Evolutionary conservation across 2,797 vertebrate genomes (phyloP).

Genomic region (Sebastes umbrosus): DNA sequence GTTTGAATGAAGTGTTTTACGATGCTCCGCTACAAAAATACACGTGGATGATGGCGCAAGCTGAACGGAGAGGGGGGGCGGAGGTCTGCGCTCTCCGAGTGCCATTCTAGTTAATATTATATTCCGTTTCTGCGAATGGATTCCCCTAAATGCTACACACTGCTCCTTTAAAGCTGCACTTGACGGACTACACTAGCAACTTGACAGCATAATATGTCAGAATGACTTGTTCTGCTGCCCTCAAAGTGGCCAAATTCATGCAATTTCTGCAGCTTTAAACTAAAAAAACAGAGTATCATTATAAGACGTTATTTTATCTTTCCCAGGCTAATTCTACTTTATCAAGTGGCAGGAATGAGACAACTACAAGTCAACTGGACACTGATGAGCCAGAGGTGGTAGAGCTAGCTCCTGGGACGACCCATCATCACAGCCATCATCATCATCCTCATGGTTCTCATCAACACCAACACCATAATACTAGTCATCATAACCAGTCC

Average conservation of each 20-base stretch:
- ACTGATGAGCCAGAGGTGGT: background rate
- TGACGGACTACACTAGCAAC: background rate
- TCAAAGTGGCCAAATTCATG: background rate
- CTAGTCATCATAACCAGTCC: background rate
- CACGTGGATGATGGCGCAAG: too few species aligned
- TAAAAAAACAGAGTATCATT: background rate
- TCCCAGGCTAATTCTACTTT: constrained; percentile 49
- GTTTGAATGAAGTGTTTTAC: too few species aligned
- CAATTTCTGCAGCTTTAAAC: background rate
- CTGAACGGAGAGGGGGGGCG: too few species aligned
- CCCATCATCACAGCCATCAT: background rate
- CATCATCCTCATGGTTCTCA: background rate
- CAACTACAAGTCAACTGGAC: background rate
- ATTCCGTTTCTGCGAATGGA: background rate
- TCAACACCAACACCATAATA: background rate
- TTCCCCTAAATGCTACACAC: too few species aligned
- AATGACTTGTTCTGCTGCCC: background rate
- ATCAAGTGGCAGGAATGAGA: background rate
- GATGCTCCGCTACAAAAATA: too few species aligned
- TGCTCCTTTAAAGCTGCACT: background rate
- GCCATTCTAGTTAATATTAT: too few species aligned
- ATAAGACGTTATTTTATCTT: background rate
- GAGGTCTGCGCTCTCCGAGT: too few species aligned
- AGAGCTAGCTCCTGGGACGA: background rate
- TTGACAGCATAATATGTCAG: background rate